A percentile compares a stretch with the other conserved stretches of the same genome.
Conservation (phyloP, 2,888 invertebrate species). For the Andrena praecox region DNA sequence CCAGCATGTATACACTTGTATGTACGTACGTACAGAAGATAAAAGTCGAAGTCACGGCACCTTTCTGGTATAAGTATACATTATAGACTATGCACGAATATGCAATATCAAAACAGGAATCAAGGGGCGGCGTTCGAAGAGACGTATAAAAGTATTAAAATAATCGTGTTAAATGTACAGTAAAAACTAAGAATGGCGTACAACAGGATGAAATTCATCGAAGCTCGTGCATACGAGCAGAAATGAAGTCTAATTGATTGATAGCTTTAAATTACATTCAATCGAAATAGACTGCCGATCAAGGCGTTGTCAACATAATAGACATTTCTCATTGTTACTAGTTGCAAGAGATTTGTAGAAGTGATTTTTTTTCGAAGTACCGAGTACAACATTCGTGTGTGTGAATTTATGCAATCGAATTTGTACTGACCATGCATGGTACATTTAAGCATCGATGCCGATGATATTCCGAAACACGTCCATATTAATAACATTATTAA, state of each 20-base stretch:
- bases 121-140: conserved; percentile 40
- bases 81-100: conserved; percentile 54
- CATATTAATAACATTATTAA: conserved; percentile 47
- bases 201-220: conserved; percentile 55
- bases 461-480: conserved; percentile 42
- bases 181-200: conserved; percentile 62
- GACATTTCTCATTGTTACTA: conserved; percentile 20
- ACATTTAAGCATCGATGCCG: conserved; percentile 56
- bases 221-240: conserved; percentile 39
- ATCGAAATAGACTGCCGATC: conserved; percentile 55
- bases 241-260: conserved; percentile 43
- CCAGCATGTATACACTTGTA: not conserved
- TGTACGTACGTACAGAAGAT: conserved; percentile 4
- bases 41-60: conserved; percentile 17
- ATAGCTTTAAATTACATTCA: conserved; percentile 41
- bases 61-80: not conserved
- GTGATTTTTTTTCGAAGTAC: conserved; percentile 11
- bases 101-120: conserved; percentile 60
- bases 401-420: not conserved
- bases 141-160: conserved; percentile 34
- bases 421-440: conserved; percentile 12
- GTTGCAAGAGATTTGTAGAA: conserved; percentile 19
- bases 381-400: conserved; percentile 6
- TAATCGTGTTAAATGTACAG: conserved; percentile 43
- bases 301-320: conserved; percentile 67